These are phyloP conservation scores for Drosophila robusta DNA, from an alignment of 2,888 invertebrate genomes.

Conservation along the genomic window DNA sequence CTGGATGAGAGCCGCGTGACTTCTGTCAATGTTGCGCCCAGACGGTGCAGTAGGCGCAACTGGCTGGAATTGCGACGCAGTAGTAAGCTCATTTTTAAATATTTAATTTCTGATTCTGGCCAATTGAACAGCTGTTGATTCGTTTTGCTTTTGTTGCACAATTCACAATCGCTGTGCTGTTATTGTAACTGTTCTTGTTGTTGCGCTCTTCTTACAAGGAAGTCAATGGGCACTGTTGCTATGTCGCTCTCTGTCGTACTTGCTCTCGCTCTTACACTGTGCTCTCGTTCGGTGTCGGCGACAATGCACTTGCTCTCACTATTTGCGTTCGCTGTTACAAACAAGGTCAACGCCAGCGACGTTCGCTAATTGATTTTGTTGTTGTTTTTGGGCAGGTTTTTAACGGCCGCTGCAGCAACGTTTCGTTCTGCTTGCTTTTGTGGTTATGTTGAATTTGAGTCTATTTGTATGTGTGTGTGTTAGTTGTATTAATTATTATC, in stretches of 20 bases:
- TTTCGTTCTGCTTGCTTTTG: conserved; percentile 28
- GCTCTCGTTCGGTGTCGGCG: conserved; percentile 20
- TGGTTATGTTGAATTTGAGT: conserved; percentile 63
- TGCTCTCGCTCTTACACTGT: not conserved
- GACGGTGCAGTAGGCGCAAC: conserved; percentile 63
- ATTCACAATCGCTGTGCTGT: conserved; percentile 13
- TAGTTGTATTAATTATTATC: conserved; percentile 47
- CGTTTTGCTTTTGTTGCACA: conserved; percentile 46
- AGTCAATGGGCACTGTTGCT: conserved; percentile 52
- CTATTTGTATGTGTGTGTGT: conserved; percentile 19
- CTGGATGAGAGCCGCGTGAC: conserved; percentile 60
- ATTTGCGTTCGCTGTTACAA: conserved; percentile 44
- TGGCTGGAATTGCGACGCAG: conserved; percentile 73
- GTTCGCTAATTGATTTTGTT: conserved; percentile 45
- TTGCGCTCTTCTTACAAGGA: conserved; percentile 43
- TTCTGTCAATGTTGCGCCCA: conserved; percentile 48
- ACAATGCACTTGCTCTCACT: conserved; percentile 56
- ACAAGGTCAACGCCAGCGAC: conserved; percentile 60
- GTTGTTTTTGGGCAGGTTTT: conserved; percentile 26
- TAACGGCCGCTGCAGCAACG: conserved; percentile 20
- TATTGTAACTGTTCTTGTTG: not conserved
- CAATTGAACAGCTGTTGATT: conserved; percentile 28
- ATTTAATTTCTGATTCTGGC: conserved; percentile 17
- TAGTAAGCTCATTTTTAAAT: conserved; percentile 60
- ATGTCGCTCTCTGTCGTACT: conserved; percentile 34